A percentile compares a stretch with the other conserved stretches of the same genome.
phyloP scores from a whole-genome alignment of 2,888 invertebrate species.

The Sabellastarte sp. region DNA sequence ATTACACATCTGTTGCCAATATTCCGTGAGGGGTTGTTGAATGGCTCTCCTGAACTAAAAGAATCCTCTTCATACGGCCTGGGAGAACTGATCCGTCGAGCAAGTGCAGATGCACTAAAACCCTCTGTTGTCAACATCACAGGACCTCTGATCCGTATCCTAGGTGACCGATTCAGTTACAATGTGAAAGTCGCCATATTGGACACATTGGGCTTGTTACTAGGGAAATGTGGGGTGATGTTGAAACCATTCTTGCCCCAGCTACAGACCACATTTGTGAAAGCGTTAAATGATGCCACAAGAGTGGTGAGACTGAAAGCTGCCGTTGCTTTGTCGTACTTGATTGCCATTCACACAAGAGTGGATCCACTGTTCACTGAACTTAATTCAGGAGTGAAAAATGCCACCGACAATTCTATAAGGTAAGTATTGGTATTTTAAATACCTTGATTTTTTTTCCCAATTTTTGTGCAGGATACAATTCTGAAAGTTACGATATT shows the following conservation, averaged over 20 bases:
- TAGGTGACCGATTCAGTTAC: slow-evolving; percentile 91
- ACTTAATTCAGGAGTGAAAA: slow-evolving; percentile 80
- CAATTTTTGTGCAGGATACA: no score
- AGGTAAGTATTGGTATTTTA: no score
- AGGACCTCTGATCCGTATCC: slow-evolving; percentile 94
- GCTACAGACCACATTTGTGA: slow-evolving; percentile 95
- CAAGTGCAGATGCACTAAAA: slow-evolving; percentile 83
- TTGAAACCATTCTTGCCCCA: slow-evolving; percentile 97
- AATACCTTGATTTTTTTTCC: no score
- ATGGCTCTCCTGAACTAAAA: slow-evolving; percentile 92
- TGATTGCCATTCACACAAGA: slow-evolving; percentile 87
- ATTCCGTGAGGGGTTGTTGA: slow-evolving; percentile 93
- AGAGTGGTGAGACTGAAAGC: slow-evolving; percentile 86
- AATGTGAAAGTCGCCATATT: slow-evolving; percentile 94
- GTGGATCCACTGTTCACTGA: slow-evolving; percentile 95
- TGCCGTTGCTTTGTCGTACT: slow-evolving; percentile 76
- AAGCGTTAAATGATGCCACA: slow-evolving; percentile 87
- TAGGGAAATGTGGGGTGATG: slow-evolving; percentile 87
- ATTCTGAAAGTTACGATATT: no score
- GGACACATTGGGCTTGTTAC: slow-evolving; percentile 86
- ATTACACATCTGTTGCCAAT: slow-evolving; percentile 91
- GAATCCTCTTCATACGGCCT: slow-evolving; percentile 92
- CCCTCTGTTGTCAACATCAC: slow-evolving; percentile 96
- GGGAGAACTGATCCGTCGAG: slow-evolving; percentile 78
- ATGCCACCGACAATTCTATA: slow-evolving; percentile 78